Conservation (phyloP, 2,888 invertebrate genomes). For the Arge pagana region DNA sequence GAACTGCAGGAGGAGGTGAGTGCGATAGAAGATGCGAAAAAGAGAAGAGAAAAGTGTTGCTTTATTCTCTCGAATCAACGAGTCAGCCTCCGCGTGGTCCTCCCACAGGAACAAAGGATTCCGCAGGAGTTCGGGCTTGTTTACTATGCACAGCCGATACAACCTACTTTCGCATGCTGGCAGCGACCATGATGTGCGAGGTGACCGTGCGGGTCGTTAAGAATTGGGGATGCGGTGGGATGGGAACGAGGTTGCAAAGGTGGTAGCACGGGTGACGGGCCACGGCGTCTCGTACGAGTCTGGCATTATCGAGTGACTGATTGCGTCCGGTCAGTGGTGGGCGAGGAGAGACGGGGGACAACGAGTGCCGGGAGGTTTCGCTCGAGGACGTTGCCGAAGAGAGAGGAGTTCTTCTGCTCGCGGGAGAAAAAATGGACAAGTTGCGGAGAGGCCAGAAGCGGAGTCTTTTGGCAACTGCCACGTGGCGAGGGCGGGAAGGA, state of each 20-base stretch:
- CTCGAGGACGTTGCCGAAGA: too few relatives aligned
- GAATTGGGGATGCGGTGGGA: conserved; percentile 1
- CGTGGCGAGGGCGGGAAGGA: not conserved
- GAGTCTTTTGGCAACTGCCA: not conserved
- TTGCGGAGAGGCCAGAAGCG: too few relatives aligned
- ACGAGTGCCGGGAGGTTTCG: too few relatives aligned
- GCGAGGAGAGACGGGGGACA: too few relatives aligned
- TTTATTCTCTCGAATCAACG: conserved; percentile 14
- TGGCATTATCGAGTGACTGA: conserved; percentile 35
- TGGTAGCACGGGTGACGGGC: too few relatives aligned
- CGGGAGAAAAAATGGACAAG: too few relatives aligned
- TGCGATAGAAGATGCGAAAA: conserved; percentile 19
- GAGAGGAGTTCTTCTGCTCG: too few relatives aligned
- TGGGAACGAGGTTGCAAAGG: not conserved
- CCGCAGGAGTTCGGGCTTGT: not conserved
- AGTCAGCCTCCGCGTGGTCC: conserved; percentile 14
- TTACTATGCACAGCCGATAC: conserved; percentile 22
- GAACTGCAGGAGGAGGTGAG: too few relatives aligned
- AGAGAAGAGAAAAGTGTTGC: conserved; percentile 16
- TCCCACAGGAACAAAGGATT: conserved; percentile 15
- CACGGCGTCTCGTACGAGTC: conserved; percentile 21
- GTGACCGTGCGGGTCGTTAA: conserved; percentile 27
- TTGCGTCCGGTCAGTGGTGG: conserved; percentile 33
- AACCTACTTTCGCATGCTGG: conserved; percentile 24
- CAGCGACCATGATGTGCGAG: conserved; percentile 21